phyloP scores from a whole-genome alignment of 2,797 vertebrate genomes.

The Sebastes umbrosus region DNA sequence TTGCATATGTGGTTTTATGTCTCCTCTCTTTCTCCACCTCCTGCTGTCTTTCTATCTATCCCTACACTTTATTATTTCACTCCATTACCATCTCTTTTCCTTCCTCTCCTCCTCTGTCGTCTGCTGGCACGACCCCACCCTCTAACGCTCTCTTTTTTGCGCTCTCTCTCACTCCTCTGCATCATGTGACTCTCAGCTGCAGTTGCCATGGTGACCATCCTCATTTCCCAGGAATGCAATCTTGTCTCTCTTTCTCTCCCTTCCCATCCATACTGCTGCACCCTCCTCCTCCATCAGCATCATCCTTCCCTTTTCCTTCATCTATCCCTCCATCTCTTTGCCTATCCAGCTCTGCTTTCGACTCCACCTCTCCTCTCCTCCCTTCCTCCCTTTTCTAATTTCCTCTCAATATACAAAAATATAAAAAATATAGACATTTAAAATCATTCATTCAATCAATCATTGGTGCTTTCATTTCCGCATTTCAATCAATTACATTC shows the following conservation, averaged over 20 bases:
- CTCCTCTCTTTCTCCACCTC: background rate
- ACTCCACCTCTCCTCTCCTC: background rate
- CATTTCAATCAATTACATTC: background rate
- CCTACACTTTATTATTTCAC: conserved; percentile 24
- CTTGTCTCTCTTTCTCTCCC: conserved; percentile 31
- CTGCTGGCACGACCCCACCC: conserved; percentile 53
- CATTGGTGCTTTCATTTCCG: background rate
- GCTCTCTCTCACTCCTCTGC: conserved; percentile 69
- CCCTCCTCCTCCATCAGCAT: conserved; percentile 25
- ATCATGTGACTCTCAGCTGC: conserved; percentile 83
- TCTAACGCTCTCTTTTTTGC: conserved; percentile 7
- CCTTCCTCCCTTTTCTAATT: background rate
- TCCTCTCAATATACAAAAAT: background rate
- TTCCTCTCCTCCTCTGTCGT: conserved; percentile 40
- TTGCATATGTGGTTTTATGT: background rate
- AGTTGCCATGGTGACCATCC: conserved; percentile 83
- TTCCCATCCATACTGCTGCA: conserved; percentile 38
- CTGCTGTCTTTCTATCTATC: background rate
- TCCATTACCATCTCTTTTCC: conserved; percentile 33
- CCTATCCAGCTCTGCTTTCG: background rate
- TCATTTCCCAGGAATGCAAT: conserved; percentile 72
- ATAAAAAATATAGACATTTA: background rate
- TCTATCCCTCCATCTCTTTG: conserved; percentile 1
- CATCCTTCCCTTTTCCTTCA: background rate
- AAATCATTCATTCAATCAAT: background rate